Evolutionary conservation across 1,140 invertebrate species (phyloP), one percentile per base, ranked within the genome.

Genomic region (Colletes gigas): DNA sequence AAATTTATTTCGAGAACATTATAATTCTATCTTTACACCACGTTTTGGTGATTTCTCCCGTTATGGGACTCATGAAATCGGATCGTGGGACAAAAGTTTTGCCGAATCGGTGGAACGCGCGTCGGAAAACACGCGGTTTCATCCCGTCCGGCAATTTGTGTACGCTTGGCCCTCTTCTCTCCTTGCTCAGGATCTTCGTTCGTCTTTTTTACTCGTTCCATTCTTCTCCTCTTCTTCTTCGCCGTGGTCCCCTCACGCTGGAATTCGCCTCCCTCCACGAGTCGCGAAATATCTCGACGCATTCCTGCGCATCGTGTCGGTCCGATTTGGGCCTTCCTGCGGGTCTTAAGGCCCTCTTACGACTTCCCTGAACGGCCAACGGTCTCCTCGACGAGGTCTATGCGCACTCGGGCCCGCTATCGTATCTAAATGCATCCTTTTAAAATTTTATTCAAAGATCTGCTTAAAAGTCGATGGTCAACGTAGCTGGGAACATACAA

Each of bases 131-230:
- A 60, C 67, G 78, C 75, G 69, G 80, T 88, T 79, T 85, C 86
- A 80, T 84, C 78, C 75, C 83, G 69, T 1, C 72, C 68, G 83
- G 89, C 86, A 91, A 90, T 89, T 91, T 91, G 89, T 88, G 86
- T 88, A 87, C 76, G 30, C 19, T 44, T 50, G 30, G 50, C 17
- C 60, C 50, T 59, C 6, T 65, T 74, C 66, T 52, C 50, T 54
- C 80, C 47, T 60, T 59, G 62, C 63, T 66, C 54, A 30, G 66
- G 60, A 50, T 44, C 83, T 47, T 80, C 63, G 62, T 73, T 86
- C 72, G 30, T 78, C 59, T 47, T 78, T 81, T 83, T 83, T 81
- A 52, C 54, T 66, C 79, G 62, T 78, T 39, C 50, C 74, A 19
- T 59, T 70, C 71, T 70, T 41, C 60, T 47, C 67, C 66, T 67